Evolutionary conservation across 2,797 vertebrate genomes (phyloP).

Genomic region (Iguana delicatissima): DNA sequence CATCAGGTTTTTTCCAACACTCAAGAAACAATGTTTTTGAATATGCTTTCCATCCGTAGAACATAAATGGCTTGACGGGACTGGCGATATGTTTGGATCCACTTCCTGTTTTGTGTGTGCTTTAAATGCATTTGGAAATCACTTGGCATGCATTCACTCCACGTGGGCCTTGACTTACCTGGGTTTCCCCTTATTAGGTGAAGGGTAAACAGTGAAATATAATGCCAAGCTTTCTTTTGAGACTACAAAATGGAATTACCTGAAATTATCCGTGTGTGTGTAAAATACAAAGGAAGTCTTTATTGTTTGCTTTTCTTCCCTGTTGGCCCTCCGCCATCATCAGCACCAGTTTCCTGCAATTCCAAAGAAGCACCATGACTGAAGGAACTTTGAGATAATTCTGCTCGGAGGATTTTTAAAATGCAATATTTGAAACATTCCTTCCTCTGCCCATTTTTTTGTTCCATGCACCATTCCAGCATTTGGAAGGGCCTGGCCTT

Average conservation of each 20-base stretch:
- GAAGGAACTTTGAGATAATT: constrained; percentile 5
- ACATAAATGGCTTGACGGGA: not conserved
- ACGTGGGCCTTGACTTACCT: constrained; percentile 13
- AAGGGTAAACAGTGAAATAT: constrained; percentile 30
- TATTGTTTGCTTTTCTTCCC: constrained; percentile 26
- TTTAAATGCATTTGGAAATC: constrained; percentile 66
- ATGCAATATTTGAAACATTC: too few species aligned
- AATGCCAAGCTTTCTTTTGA: not conserved
- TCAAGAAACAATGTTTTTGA: too few species aligned
- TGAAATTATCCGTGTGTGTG: constrained; percentile 46
- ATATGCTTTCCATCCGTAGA: too few species aligned
- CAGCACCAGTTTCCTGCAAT: not conserved
- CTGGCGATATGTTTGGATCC: not conserved
- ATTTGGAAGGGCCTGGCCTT: not conserved
- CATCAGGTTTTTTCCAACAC: too few species aligned
- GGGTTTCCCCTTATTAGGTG: constrained; percentile 50
- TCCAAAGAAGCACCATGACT: not conserved
- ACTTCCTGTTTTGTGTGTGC: constrained; percentile 60
- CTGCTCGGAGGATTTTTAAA: too few species aligned
- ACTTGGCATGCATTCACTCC: constrained; percentile 16
- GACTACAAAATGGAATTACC: constrained; percentile 60
- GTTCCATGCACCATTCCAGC: not conserved
- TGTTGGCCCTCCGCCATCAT: not conserved
- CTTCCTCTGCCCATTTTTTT: too few species aligned
- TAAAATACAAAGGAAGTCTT: constrained; percentile 46